phyloP scores from a whole-genome alignment of 2,113 vertebrate genomes.

The Amia ocellicauda region DNA sequence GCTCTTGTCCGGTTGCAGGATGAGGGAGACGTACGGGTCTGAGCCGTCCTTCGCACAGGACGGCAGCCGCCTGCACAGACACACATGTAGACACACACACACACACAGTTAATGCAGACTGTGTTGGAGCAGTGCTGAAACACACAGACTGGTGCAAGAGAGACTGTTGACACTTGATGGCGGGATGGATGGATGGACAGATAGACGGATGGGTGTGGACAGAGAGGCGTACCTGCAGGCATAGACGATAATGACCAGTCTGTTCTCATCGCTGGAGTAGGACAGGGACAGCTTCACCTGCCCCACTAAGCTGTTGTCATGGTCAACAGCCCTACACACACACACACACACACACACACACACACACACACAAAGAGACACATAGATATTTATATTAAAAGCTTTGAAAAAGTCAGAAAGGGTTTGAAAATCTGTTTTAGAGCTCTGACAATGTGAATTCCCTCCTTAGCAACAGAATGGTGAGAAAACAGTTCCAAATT shows the following conservation, averaged over 20 bases:
- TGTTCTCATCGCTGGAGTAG: slow-evolving; percentile 74
- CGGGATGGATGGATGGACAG: no score
- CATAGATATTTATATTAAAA: no score
- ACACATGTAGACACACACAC: slow-evolving; percentile 1
- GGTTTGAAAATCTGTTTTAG: no score
- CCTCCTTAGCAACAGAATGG: no score
- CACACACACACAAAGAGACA: no score
- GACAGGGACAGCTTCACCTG: slow-evolving; percentile 76
- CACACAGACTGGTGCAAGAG: background rate
- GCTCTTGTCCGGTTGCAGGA: slow-evolving; percentile 83
- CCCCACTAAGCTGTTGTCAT: slow-evolving; percentile 45
- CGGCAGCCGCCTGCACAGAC: slow-evolving; percentile 62
- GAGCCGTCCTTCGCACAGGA: slow-evolving; percentile 73
- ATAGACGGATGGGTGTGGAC: no score
- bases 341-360: no score
- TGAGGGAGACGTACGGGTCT: slow-evolving; percentile 78
- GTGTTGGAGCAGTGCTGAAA: no score
- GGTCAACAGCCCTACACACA: slow-evolving; percentile 34
- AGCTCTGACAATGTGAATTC: no score
- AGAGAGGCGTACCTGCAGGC: slow-evolving; percentile 71
- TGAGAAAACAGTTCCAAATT: no score
- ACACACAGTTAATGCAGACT: background rate
- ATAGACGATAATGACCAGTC: slow-evolving; percentile 72
- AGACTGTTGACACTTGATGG: background rate
- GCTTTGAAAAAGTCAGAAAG: no score